Evolutionary conservation across 2,113 vertebrate species (phyloP).

Genomic region (Eurypyga helias): DNA sequence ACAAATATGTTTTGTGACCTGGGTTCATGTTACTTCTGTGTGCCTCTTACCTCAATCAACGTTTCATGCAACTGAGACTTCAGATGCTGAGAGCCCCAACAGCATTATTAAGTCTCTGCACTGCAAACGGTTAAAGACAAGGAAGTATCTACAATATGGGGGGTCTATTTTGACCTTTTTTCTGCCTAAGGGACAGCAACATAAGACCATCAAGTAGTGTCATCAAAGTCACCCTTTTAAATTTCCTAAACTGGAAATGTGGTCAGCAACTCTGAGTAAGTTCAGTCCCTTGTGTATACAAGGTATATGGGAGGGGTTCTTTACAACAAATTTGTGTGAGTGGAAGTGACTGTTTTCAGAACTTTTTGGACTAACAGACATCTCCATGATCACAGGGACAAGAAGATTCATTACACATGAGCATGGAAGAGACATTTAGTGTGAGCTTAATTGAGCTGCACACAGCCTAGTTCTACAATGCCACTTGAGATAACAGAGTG

Average conservation of each 20-base stretch:
- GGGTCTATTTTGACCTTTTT: background rate
- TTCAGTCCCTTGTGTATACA: fast-evolving
- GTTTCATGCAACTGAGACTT: background rate
- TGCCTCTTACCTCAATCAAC: background rate
- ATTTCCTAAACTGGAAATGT: background rate
- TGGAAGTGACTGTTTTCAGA: background rate
- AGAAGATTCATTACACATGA: background rate
- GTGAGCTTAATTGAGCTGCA: background rate
- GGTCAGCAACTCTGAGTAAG: background rate
- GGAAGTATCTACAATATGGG: background rate
- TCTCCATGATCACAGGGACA: background rate
- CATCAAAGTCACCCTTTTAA: background rate
- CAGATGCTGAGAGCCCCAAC: background rate
- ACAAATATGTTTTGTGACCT: background rate
- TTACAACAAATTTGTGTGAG: background rate
- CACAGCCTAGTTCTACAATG: background rate
- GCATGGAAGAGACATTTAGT: background rate
- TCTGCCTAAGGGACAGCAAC: background rate
- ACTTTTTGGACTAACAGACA: background rate
- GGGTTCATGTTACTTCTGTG: background rate
- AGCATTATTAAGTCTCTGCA: background rate
- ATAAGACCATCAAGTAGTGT: too few relatives aligned
- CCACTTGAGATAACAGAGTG: background rate
- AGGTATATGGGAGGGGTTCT: background rate
- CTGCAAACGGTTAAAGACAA: background rate